Evolutionary conservation across 2,888 invertebrate genomes (phyloP).

Genomic region (Alcis repandata): DNA sequence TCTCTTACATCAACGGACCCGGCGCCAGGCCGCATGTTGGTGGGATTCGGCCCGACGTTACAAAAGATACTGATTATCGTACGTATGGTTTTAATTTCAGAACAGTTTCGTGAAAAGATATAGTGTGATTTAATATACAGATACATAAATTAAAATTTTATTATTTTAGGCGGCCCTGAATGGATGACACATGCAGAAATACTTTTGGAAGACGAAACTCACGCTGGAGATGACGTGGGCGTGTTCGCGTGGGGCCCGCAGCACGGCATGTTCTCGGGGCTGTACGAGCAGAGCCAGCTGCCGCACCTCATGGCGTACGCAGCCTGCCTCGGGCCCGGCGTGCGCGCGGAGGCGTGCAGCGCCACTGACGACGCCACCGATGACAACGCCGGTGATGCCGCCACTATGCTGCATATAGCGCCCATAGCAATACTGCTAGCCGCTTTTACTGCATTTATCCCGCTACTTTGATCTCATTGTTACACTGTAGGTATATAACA

Average conservation of each 20-base stretch:
- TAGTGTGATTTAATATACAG: too few species aligned
- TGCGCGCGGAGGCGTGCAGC: slow-evolving; percentile 49
- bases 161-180: neutral
- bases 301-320: slow-evolving; percentile 91
- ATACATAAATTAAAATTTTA: too few species aligned
- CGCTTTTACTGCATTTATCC: neutral
- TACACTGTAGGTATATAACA: too few species aligned
- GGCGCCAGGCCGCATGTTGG: slow-evolving; percentile 86
- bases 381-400: neutral
- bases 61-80: slow-evolving; percentile 71
- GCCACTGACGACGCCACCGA: neutral
- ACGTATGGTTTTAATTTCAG: neutral
- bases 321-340: slow-evolving; percentile 88
- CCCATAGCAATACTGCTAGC: neutral
- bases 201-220: slow-evolving; percentile 84
- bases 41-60: slow-evolving; percentile 82
- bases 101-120: neutral
- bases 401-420: neutral
- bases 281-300: slow-evolving; percentile 91
- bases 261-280: slow-evolving; percentile 91
- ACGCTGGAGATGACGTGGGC: slow-evolving; percentile 92
- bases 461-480: too few species aligned
- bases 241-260: slow-evolving; percentile 90
- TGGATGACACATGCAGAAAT: slow-evolving; percentile 11
- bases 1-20: slow-evolving; percentile 85